phyloP scores from a whole-genome alignment of 2,797 vertebrate genomes.

The Paratrypauchen microcephalus region DNA sequence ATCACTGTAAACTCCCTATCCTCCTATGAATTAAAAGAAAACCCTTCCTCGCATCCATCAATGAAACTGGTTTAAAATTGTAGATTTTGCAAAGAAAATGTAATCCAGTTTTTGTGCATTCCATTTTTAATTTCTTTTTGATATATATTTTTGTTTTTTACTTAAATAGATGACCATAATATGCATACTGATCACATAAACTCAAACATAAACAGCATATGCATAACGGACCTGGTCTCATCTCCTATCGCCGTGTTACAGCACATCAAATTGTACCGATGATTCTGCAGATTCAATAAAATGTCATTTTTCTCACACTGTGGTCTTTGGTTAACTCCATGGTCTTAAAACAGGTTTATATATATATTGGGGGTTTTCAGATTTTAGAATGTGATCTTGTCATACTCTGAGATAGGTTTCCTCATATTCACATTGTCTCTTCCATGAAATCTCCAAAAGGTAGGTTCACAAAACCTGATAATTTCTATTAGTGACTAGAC shows the following conservation, averaged over 20 bases:
- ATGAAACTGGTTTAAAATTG: conserved; percentile 70
- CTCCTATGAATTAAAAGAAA: conserved; percentile 47
- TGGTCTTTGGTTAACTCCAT: conserved; percentile 5
- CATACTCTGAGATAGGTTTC: too few relatives aligned
- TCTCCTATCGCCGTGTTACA: conserved; percentile 69
- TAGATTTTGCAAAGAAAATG: conserved; percentile 65
- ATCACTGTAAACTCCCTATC: conserved; percentile 50
- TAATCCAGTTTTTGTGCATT: conserved; percentile 71
- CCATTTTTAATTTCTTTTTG: conserved; percentile 69
- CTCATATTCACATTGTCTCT: too few relatives aligned
- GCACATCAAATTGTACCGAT: conserved; percentile 78
- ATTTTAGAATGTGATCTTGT: too few relatives aligned
- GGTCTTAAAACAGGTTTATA: too few relatives aligned
- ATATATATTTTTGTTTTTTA: conserved; percentile 69
- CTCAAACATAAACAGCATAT: conserved; percentile 48
- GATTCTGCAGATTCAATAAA: conserved; percentile 82
- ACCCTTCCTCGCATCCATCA: conserved; percentile 65
- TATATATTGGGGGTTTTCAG: too few relatives aligned
- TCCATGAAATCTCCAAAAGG: too few relatives aligned
- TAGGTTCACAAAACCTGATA: neutral
- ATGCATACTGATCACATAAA: conserved; percentile 66
- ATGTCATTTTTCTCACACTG: conserved; percentile 78
- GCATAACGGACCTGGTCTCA: conserved; percentile 74
- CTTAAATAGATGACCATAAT: conserved; percentile 52
- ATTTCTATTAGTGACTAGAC: neutral